phyloP scores from a whole-genome alignment of 2,888 invertebrate genomes.

The Chrysolina americana region DNA sequence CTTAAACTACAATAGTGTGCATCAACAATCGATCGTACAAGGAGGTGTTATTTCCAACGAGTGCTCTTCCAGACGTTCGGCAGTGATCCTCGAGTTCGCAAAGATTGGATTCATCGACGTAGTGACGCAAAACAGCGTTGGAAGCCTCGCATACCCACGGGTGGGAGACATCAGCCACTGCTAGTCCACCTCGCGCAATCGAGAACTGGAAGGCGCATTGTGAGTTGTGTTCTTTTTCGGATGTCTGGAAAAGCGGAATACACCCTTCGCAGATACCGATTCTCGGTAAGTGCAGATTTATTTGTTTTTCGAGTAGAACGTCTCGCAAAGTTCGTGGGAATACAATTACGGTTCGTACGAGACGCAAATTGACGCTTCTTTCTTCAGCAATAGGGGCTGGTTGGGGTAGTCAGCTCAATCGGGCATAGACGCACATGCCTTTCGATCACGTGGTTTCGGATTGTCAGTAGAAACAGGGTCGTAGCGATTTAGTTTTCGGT shows the following conservation, averaged over 20 bases:
- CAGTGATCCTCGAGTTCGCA: constrained; percentile 17
- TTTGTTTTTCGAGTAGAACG: not conserved
- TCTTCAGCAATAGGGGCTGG: not conserved
- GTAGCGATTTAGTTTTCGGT: not conserved
- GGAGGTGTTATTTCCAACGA: constrained; percentile 10
- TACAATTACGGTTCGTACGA: not conserved
- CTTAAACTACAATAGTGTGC: constrained; percentile 8
- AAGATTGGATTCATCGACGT: constrained; percentile 28
- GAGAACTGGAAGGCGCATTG: constrained; percentile 59
- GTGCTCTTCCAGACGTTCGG: constrained; percentile 20
- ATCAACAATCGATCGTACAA: constrained; percentile 11
- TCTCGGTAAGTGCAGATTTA: constrained; percentile 40
- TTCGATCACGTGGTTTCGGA: not conserved
- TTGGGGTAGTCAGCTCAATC: not conserved
- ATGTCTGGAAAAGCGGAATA: constrained; percentile 36
- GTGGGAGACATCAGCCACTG: constrained; percentile 52
- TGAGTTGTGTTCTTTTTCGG: constrained; percentile 44
- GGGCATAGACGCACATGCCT: not conserved
- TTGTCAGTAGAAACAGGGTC: not conserved
- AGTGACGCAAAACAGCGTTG: constrained; percentile 58
- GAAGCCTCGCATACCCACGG: constrained; percentile 52
- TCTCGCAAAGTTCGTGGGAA: not conserved
- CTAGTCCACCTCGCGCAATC: constrained; percentile 53
- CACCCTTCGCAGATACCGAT: constrained; percentile 24
- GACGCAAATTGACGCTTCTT: not conserved